These are phyloP conservation scores for Atlantisia rogersi DNA, from an alignment of 2,113 vertebrate genomes.

Conservation along the genomic window DNA sequence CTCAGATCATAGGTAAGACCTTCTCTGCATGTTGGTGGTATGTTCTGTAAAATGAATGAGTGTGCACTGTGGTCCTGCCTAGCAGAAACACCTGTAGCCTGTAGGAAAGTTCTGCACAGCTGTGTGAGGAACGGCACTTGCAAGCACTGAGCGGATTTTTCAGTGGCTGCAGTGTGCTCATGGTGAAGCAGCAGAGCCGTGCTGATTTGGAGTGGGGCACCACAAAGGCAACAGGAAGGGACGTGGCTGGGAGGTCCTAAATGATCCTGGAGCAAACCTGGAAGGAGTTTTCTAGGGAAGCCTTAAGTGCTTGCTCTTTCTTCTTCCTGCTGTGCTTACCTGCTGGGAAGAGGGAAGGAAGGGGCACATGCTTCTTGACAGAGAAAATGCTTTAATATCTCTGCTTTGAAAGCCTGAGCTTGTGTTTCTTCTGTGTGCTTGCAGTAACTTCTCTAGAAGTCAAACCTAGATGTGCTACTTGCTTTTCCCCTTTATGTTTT, in stretches of 20 bases:
- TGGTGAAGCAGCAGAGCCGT: background rate
- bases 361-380: rapidly evolving
- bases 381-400: background rate
- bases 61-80: background rate
- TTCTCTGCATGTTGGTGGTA: background rate
- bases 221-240: background rate
- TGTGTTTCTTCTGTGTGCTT: background rate
- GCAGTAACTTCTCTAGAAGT: background rate
- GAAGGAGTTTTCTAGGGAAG: background rate
- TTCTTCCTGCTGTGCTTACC: background rate
- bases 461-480: background rate
- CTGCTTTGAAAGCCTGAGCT: background rate
- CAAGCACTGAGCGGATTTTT: background rate
- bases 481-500: background rate
- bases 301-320: background rate
- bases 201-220: background rate
- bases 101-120: background rate
- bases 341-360: background rate
- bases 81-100: background rate
- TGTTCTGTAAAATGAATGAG: background rate
- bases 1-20: constrained; percentile 78
- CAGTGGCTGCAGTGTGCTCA: background rate
- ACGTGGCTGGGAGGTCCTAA: background rate
- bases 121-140: background rate
- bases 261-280: background rate